Evolutionary conservation across 2,113 vertebrate genomes (phyloP), one percentile per base, ranked within the genome.

Genomic region (Colinus virginianus): DNA sequence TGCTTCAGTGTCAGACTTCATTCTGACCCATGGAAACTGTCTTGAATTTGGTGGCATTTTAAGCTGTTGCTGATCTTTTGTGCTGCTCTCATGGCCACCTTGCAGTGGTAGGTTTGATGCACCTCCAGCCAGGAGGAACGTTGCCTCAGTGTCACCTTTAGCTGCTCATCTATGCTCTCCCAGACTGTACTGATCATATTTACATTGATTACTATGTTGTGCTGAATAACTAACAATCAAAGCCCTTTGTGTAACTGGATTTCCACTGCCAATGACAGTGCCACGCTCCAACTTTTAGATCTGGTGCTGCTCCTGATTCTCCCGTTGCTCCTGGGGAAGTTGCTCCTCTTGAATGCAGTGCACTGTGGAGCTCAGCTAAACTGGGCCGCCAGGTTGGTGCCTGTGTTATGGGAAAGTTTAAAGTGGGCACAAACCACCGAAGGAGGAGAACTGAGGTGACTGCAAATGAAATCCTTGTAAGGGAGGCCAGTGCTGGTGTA

Each of bases 141-240:
- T 56, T 63, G 36, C 59, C 79, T 90, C 85, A 94, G 11, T 86
- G 96, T 96, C 90, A 96, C 93, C 78, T 91, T 81, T 90, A 68
- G 51, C 15, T 71, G 68, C 72, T 51, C 80, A 56, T 36, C 76
- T 75, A 61, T 2, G 0, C 61, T 92, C 66, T 91, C 69, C 79
- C 83, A 87, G 84, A 48, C 80, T 94, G 72, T 42, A 6, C 78
- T 93, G 87, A 94, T 94, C 76, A 18, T 88, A 91, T 94, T 94
- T 96, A 93, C 93, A 95, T 90, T 94, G 96, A 95, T 91, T 96
- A 91, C 92, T 93, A 81, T 53, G 82, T 92, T 94, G 72, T 83
- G 87, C 84, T 91, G 89, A 92, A 90, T 95, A 95, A 94, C 63
- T 81, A 96, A n/a, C 38, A 6, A 40, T 78, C 90, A 80, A 51